phyloP scores from a whole-genome alignment of 2,797 vertebrate species.

The Enteromius mattozi region DNA sequence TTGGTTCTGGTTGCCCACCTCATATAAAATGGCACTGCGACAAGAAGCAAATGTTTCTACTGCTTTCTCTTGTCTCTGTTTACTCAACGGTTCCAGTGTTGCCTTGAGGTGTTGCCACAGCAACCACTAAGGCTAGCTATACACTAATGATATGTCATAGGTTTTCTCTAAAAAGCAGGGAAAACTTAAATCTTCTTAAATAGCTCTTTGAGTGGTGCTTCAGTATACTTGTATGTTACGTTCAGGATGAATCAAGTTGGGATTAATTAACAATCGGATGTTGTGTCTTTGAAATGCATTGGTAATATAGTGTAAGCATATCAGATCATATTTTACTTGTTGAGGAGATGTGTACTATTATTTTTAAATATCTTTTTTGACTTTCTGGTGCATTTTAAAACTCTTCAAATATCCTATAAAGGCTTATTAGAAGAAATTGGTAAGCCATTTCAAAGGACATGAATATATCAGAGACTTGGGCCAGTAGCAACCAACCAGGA shows the following conservation, averaged over 20 bases:
- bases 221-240: background rate
- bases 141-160: conserved; percentile 59
- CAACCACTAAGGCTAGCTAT: conserved; percentile 68
- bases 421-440: background rate
- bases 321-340: background rate
- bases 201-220: background rate
- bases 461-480: background rate
- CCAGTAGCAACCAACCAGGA: background rate
- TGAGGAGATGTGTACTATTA: background rate
- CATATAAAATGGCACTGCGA: conserved; percentile 69
- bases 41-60: conserved; percentile 57
- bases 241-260: background rate
- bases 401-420: background rate
- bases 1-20: conserved; percentile 56
- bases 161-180: conserved; percentile 30
- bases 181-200: conserved; percentile 5
- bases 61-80: conserved; percentile 63
- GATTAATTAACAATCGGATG: background rate
- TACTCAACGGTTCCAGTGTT: conserved; percentile 63
- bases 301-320: background rate
- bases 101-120: conserved; percentile 76
- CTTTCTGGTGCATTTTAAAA: background rate
- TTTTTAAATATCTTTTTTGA: background rate
- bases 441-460: background rate
- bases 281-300: background rate